Evolutionary conservation across 2,113 vertebrate species (phyloP), one percentile per base, ranked within the genome.

Genomic region (Dermatemys mawii): DNA sequence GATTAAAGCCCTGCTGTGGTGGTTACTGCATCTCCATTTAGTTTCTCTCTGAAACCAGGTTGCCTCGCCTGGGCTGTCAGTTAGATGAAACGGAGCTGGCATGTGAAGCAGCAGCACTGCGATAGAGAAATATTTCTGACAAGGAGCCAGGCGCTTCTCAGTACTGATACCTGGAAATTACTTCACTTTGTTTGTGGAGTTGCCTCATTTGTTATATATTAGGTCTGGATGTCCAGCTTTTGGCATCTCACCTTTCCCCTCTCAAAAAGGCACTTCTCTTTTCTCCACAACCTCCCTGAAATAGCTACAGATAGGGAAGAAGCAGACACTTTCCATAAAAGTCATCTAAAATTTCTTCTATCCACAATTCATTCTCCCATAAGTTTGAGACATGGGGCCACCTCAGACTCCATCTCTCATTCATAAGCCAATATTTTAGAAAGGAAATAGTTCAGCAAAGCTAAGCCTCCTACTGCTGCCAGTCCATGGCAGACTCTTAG

Each of bases 1-100:
- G 93, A 96, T 83, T 92, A 92, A 96, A 96, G 83, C 92, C 93
- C 90, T 89, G 60, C 91, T 95, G 93, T 88, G 89, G 80, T 89
- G 89, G 51, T 70, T 94, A 87, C 93, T 96, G 87, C 79, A 78
- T 90, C 75, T 96, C 38, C 50, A 94, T 89, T 93, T 93, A 57
- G 26, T 70, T 95, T 93, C 92, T 87, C 84, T 82, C 95, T 93
- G 89, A 96, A 75, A 84, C 93, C 38, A 81, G 32, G 89, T 87
- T 84, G 24, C 80, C 93, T 92, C 80, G 88, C 81, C 53, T 94
- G 83, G 63, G 70, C 90, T 87, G 94, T 87, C 92, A 97, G 84
- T 26, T 63, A 91, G 86, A 90, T 79, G 53, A 86, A 93, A 90
- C 55, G 90, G 83, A 95, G 24, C 54, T 96, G 83, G 60, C 95